A percentile compares a stretch with the other conserved stretches of the same genome.
phyloP scores from a whole-genome alignment of 2,888 invertebrate genomes.

The Chymomyza fuscimana region DNA sequence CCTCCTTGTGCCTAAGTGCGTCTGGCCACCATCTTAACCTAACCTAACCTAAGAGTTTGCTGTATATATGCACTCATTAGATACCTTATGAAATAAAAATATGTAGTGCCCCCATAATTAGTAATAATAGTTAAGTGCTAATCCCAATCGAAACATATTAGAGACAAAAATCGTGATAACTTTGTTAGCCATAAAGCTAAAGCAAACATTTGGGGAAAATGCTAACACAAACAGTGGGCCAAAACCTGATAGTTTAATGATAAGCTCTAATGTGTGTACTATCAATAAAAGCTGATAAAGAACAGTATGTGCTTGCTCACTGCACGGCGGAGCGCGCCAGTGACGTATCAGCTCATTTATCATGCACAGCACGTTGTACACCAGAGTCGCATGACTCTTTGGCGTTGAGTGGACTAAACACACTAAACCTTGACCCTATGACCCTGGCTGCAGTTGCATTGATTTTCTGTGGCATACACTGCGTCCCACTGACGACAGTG shows the following conservation, averaged over 20 bases:
- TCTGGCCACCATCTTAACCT: too few species aligned
- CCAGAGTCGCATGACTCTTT: slow-evolving; percentile 39
- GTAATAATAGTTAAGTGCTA: background rate
- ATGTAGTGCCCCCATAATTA: too few species aligned
- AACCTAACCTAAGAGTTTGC: too few species aligned
- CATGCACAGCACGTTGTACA: slow-evolving; percentile 14
- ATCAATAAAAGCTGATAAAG: slow-evolving; percentile 17
- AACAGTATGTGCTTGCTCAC: background rate
- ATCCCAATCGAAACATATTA: slow-evolving; percentile 2
- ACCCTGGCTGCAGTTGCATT: slow-evolving; percentile 49
- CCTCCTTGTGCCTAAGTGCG: too few species aligned
- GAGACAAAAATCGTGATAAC: slow-evolving; percentile 48
- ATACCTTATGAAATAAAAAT: too few species aligned
- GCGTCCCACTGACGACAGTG: background rate
- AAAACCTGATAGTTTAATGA: background rate
- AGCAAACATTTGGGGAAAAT: slow-evolving; percentile 45
- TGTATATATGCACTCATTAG: too few species aligned
- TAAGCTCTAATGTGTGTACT: background rate
- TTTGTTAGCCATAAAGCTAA: slow-evolving; percentile 56
- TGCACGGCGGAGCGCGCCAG: background rate
- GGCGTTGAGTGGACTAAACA: background rate
- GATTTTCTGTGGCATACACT: slow-evolving; percentile 48
- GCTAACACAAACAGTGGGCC: slow-evolving; percentile 37
- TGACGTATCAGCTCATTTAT: slow-evolving; percentile 11
- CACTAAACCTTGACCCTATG: slow-evolving; percentile 58